Percentiles rank a stretch among this genome's conserved stretches.
Evolutionary conservation across 2,113 vertebrate species (phyloP).

Genomic region (Atractosteus spatula): DNA sequence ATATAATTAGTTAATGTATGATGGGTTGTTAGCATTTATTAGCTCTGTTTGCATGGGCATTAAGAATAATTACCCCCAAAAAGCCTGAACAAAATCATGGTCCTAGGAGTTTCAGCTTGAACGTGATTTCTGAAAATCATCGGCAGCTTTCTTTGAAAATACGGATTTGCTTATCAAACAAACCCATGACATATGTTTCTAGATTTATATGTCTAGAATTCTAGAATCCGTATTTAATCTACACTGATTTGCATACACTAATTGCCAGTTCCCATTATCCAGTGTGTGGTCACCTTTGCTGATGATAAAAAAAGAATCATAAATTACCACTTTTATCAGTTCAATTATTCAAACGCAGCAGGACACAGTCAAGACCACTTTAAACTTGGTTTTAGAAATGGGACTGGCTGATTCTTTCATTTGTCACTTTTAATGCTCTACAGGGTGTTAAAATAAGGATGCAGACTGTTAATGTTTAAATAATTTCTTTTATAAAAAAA

Average conservation of each 20-base stretch:
- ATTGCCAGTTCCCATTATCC: constrained; percentile 41
- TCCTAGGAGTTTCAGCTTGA: neutral
- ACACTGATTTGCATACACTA: constrained; percentile 47
- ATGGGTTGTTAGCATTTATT: constrained; percentile 8
- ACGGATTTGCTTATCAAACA: neutral
- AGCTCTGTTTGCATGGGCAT: neutral
- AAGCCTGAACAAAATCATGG: neutral
- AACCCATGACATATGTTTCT: constrained; percentile 26
- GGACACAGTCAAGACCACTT: constrained; percentile 19
- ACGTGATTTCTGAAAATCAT: neutral
- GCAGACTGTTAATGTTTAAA: neutral
- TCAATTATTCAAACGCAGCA: constrained; percentile 20
- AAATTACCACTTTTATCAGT: constrained; percentile 42
- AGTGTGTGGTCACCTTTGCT: constrained; percentile 42
- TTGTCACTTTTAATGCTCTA: constrained; percentile 1
- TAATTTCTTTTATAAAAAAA: neutral
- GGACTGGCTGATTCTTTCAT: neutral
- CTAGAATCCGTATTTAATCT: constrained; percentile 32
- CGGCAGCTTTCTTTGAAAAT: neutral
- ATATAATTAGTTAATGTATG: constrained; percentile 5
- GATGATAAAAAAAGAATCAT: constrained; percentile 45
- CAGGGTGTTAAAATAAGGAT: neutral
- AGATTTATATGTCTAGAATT: constrained; percentile 42
- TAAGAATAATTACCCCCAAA: neutral
- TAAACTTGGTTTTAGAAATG: constrained; percentile 19